Evolutionary conservation across 2,113 vertebrate genomes (phyloP), one percentile per base, ranked within the genome.

Genomic region (Channa argus): DNA sequence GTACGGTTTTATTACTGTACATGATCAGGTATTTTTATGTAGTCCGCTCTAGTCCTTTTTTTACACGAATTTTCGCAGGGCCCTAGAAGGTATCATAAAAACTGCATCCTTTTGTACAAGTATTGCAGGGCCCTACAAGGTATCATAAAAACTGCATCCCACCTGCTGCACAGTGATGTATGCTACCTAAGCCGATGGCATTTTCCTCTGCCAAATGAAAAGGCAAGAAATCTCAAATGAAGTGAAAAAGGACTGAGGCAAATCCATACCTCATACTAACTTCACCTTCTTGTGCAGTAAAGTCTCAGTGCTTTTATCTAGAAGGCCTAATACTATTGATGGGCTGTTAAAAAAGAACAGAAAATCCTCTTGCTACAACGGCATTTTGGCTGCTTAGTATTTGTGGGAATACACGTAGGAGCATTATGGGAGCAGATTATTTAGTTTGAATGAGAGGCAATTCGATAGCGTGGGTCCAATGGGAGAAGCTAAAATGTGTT

Each of bases 401-500:
- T 87, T 89, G 75, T 84, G 82, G 78, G 79, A 90, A 92, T 90
- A 74, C 91, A 88, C 83, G 70, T 41, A 70, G 74, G 62, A 86
- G 59, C 79, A 87, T 88, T 88, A 88, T 82, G 77, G 88, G 77
- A 85, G 84, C 78, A 86, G 85, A 86, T 91, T 91, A 90, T 93
- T 93, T 93, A 86, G 91, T 93, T 92, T 90, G 90, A 93, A 92
- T 79, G 79, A 92, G 84, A 86, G 75, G 86, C 89, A 88, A 86
- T 89, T 89, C 82, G 75, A 86, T 88, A 89, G 64, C 72, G 74
- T 2, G 46, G 83, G 71, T 87, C 91, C 85, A 72, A 63, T 24
- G 92, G 86, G 91, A 91, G 64, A 80, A 79, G 79, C 45, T 85
- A 70, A 93, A 92, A 91, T 88, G 86, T 87, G 84, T 84, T 86